Evolutionary conservation across 2,888 invertebrate species (phyloP), one percentile per base, ranked within the genome.

Genomic region (Cataglyphis rosenhaueri): DNA sequence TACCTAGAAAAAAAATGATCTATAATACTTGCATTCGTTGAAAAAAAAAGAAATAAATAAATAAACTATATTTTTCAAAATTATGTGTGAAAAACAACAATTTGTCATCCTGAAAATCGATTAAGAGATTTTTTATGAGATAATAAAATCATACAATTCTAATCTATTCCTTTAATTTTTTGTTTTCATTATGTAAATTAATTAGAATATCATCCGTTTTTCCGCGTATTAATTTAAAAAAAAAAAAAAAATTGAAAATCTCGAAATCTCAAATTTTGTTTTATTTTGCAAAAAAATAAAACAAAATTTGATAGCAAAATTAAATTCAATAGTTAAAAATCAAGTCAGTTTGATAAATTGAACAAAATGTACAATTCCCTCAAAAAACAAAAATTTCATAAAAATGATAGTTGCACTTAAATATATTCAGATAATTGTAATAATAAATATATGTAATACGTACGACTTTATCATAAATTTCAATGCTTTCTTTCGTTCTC

Each of bases 381-480:
- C 0, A n/a, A 29, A 10, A 78, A 78, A 41, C 15, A 15, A 68
- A 15, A 29, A 62, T 41, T 38, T 64, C 6, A 41, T n/a, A 57
- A 32, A 41, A 68, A 44, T 15, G 38, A 66, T 15, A 10, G 48
- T 57, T 66, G 21, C n/a, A 59, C n/a, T 55, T 35, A 48, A 65
- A 82, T 15, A 82, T 52, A 61, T 66, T 29, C 15, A 59, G 18
- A 41, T 1, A 81, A 74, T 48, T 57, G 44, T 44, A 74, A 68
- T 12, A 57, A 48, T 82, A 61, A 61, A 65, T 71, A 65, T 71
- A 15, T 82, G 55, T 75, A 83, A 83, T 96, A 98, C 99, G 96
- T 98, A 99, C 99, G 99, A 97, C 97, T 99, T 99, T 90, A 99
- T 96, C 95, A 99, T 97, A 94, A 97, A 96, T 95, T 97, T 98